These are phyloP conservation scores for Paralichthys olivaceus DNA, from an alignment of 2,113 vertebrate species.

Conservation along the genomic window DNA sequence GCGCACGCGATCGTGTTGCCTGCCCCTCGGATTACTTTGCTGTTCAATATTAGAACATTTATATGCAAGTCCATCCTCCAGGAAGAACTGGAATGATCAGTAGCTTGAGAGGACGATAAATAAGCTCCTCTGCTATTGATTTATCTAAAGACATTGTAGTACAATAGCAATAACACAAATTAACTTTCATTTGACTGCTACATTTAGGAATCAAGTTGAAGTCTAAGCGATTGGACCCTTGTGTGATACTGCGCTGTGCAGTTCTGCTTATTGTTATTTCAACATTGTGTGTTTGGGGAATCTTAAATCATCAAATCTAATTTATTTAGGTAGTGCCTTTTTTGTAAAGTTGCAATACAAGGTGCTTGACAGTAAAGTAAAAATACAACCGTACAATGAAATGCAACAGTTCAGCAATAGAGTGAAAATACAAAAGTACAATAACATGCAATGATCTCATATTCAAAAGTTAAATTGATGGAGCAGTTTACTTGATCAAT, in stretches of 20 bases:
- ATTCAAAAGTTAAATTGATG: too few relatives aligned
- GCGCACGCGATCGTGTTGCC: neutral
- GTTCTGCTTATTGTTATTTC: too few relatives aligned
- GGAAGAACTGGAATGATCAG: slow-evolving; percentile 47
- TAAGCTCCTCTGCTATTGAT: slow-evolving; percentile 47
- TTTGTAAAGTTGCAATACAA: too few relatives aligned
- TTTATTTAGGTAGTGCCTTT: too few relatives aligned
- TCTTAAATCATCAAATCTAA: too few relatives aligned
- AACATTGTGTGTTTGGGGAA: too few relatives aligned
- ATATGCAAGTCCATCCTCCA: slow-evolving; percentile 45
- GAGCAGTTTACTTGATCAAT: too few relatives aligned
- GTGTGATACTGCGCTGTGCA: neutral
- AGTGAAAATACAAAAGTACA: too few relatives aligned
- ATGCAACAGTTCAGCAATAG: too few relatives aligned
- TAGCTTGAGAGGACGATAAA: slow-evolving; percentile 57
- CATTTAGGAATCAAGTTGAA: slow-evolving; percentile 24
- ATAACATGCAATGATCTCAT: too few relatives aligned
- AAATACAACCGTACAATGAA: too few relatives aligned
- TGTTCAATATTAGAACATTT: slow-evolving; percentile 55
- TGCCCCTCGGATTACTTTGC: slow-evolving; percentile 49
- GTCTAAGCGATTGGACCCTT: neutral
- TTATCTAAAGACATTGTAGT: slow-evolving; percentile 37
- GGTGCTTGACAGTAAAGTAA: too few relatives aligned
- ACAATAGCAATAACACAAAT: slow-evolving; percentile 32
- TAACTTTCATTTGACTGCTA: slow-evolving; percentile 17